Evolutionary conservation across 2,113 vertebrate genomes (phyloP), one percentile per base, ranked within the genome.

Genomic region (Mesocricetus auratus): DNA sequence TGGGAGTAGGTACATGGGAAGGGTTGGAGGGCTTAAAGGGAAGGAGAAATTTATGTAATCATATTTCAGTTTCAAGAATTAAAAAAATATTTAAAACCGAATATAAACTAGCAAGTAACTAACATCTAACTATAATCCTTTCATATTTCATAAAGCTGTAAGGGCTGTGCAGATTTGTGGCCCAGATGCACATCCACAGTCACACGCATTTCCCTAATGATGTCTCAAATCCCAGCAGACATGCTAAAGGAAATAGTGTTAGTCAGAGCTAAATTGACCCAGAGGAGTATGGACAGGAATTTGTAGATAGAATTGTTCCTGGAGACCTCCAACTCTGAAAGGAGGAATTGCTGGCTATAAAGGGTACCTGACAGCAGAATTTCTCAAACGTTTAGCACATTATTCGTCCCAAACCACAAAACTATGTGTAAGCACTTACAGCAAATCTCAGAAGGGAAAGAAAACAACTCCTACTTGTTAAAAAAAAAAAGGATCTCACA

Each of bases 261-360:
- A 82, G 83, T 94, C 31, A 90, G 89, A 97, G 85, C 75, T 97
- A 94, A 82, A 91, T 9, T 89, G 77, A 94, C 91, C 95, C 93
- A 62, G 94, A 97, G 81, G 83, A 97, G 53, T 66, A 16, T 5
- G n/a, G n/a, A n/a, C 64, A 96, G 93, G 95, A 98, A 97, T 97
- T 97, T 97, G 17, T 91, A 96, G 96, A 97, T 91, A 97, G 24
- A 31, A 82, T 36, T 74, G 9, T 82, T 97, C 78, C 60, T 78
- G 96, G 58, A 97, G 94, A 98, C 95, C 83, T 98, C 97, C 75
- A 98, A 85, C 86, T 96, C 96, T 64, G 69, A 95, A 85, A 86
- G 97, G 97, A 98, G 87, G 66, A 83, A 96, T 96, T 95, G 95
- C 96, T 79, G 90, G 64, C 33, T 94, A 50, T 69, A 95, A 94